Base-by-base conservation (phyloP, 2,113 vertebrate genomes). In the human region DNA sequence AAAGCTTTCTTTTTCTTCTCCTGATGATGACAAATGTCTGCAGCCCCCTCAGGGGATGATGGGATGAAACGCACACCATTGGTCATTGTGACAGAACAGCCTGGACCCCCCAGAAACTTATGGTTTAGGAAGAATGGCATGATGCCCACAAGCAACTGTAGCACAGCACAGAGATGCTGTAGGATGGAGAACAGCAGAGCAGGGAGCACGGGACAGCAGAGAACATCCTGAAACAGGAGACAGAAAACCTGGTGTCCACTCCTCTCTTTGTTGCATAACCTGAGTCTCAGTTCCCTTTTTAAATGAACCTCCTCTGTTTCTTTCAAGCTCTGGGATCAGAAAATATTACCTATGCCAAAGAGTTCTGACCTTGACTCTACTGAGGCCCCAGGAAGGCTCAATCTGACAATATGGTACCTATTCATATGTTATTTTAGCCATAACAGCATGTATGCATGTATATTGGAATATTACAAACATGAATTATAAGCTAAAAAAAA, bases 21-120 rank as follows among this genome's bases (percentile, higher is more conserved):
- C 48, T 57, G 90, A 40, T 59, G 22, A 25, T 73, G 94, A 73
- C 17, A 52, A 32, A 50, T 86, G 73, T 25, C 43, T 35, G 64
- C 59, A 10, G 73, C 12, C n/a, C 13, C 20, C 16, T 76, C 78
- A 40, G 73, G 66, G 72, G 79, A 30, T 20, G 73, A 30, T 0
- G 2, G 40, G 50, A 3, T 12, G 30, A 55, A 45, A 55, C 18
- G 2, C 18, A 13, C 25, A 6, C 13, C 2, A 4, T 0, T 0
- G 30, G 9, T 17, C 25, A 30, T 5, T 50, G 68, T 16, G n/a
- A 40, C 12, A 4, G 61, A 38, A 50, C 30, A 14, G 22, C 18
- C 50, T 22, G 4, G 80, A 61, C 2, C 7, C n/a, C 32, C 52
- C 32, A 23, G 68, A 27, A 17, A 45, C 78, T 48, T 12, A 22